Evolutionary conservation across 1,140 invertebrate genomes (phyloP), one percentile per base, ranked within the genome.

Genomic region (Anastrepha obliqua): DNA sequence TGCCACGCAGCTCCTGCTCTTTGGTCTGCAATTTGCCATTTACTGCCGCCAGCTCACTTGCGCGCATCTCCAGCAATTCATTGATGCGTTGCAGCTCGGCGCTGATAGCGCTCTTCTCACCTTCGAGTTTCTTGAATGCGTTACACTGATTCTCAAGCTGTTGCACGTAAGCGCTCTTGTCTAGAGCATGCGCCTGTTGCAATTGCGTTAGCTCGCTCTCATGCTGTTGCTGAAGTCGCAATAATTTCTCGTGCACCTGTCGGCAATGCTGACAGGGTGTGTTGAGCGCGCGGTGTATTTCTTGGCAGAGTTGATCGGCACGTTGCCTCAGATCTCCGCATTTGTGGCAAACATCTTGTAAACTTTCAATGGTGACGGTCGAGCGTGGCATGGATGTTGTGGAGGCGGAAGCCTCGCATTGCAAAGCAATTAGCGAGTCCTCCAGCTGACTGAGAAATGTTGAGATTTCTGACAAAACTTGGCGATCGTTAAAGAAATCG

Each of bases 321-420:
- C 89, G 91, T 87, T 91, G 91, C 9, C 90, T 89, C 62, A 94
- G 88, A 39, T 94, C 92, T 70, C 91, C 90, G 89, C 94, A 94
- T 88, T 93, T 94, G 88, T 91, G 89, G 88, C 94, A 94, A 8
- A 94, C 92, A 89, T 94, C 94, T 88, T 92, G 91, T 88, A 94
- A 89, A 89, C 89, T 94, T 87, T 92, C 90, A 15, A 93, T 85
- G 60, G 92, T 91, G 87, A 93, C 90, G 29, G 85, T 86, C 15
- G 86, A 67, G 20, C 88, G 65, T 59, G 89, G 65, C 42, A 85
- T 91, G 55, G 81, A 67, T 42, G 88, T 87, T 89, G 64, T 62
- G 2, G 88, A 87, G 4, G 89, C 47, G 6, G 88, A 87, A 60
- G 87, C 89, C 85, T 89, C 88, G 78, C 87, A 89, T 78, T 89